A percentile compares a stretch with the other conserved stretches of the same genome.
Evolutionary conservation across 2,797 vertebrate species (phyloP).

Genomic region (Gila robusta): DNA sequence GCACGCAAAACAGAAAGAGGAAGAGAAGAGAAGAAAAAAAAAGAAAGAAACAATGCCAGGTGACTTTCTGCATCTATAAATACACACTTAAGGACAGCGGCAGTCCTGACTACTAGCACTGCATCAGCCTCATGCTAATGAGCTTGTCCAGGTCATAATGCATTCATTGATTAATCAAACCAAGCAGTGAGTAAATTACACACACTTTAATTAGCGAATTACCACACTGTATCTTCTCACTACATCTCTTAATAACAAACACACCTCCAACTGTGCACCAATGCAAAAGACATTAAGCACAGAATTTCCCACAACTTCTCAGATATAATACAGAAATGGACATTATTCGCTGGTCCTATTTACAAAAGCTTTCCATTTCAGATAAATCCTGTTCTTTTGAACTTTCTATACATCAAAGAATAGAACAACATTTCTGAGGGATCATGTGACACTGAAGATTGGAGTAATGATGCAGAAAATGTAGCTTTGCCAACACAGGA

Average conservation of each 20-base stretch:
- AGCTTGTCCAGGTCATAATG: conserved; percentile 40
- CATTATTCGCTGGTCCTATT: neutral
- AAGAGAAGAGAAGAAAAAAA: conserved; percentile 27
- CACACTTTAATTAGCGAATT: conserved; percentile 35
- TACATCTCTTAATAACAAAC: conserved; percentile 23
- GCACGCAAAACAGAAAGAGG: conserved; percentile 32
- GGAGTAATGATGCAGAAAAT: neutral
- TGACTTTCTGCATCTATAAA: conserved; percentile 30
- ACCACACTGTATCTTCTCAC: conserved; percentile 24
- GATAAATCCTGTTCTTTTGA: neutral
- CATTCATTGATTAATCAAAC: conserved; percentile 45
- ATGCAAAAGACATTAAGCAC: conserved; percentile 12
- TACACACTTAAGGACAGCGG: conserved; percentile 6
- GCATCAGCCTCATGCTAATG: conserved; percentile 36
- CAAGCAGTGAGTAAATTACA: conserved; percentile 34
- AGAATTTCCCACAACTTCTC: conserved; percentile 9
- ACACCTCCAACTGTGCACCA: neutral
- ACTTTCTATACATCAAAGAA: neutral
- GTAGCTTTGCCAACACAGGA: neutral
- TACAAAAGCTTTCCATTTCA: neutral
- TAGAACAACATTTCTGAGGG: neutral
- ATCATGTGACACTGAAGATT: too few relatives aligned
- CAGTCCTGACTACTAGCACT: neutral
- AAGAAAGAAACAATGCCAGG: conserved; percentile 42
- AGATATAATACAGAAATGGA: neutral